Evolutionary conservation across 1,140 invertebrate species (phyloP), one percentile per base, ranked within the genome.

Genomic region (Meloidogyne hapla): DNA sequence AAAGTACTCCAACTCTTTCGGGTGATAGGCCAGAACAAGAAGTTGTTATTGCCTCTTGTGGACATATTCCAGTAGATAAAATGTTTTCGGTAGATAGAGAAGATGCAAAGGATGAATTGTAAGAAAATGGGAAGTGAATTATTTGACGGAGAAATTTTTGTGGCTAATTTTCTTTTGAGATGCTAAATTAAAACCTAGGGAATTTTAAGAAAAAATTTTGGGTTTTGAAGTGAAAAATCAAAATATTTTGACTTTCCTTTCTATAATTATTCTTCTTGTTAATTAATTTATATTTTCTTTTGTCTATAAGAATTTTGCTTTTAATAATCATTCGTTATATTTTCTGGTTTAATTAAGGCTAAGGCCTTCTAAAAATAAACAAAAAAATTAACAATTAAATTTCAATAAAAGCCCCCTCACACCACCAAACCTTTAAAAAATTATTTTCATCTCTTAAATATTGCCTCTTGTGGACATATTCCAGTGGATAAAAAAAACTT

Each of bases 51-150:
- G 83, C 77, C 0, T 85, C 88, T 26, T 82, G 81, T 80, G 88
- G 89, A 15, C 78, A 74, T 40, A 21, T 88, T 48, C 28, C 71
- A 62, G 86, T 88, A 9, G 86, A 86, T 13, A 69, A 80, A 73
- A 85, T 88, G 26, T 89, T 87, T 80, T 70, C 88, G 76, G 88
- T 89, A 38, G 84, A 84, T 26, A 89, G 88, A 76, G 74, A 75
- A 26, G 81, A 83, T 78, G 71, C 81, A 15, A 33, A 80, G 26
- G 81, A 82, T 64, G 73, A 75, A 15, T 38, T 75, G 28, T 62
- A 28, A 71, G 26, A 18, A 15, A 28, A 9, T 4, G 13, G 42
- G 10, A 63, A 63, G 10, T 21, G 6, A 63, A 6, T 63, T 63
- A 8, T 6, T 33, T 33, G 33, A 33, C 33, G 1, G 5, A 33